Base-by-base conservation (phyloP, 2,113 vertebrate genomes). In the Phaethornis superciliosus region DNA sequence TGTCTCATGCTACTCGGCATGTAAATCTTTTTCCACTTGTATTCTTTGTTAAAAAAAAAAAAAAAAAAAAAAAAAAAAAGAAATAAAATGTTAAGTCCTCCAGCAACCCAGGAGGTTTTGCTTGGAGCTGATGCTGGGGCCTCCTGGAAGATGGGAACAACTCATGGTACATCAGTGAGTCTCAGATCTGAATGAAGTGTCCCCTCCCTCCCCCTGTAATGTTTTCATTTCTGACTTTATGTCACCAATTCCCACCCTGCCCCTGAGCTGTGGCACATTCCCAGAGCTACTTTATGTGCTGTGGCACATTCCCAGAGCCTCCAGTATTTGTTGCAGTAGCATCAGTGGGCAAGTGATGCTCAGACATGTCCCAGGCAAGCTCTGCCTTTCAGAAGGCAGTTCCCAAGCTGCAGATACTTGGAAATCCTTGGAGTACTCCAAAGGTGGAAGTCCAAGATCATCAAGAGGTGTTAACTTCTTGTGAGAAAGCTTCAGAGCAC, bases 211-310 rank as follows among this genome's bases (percentile, higher is more conserved):
- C 47, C n/a, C 12, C 9, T 32, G 33, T 65, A 47, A 65, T 10
- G 9, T 42, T 68, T 42, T 49, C 3, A 15, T 82, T 69, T 79
- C 90, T 85, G 60, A 59, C 59, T 91, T 44, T 16, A n/a, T 27
- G 69, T 81, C 79, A 51, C 27, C 55, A 24, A 4, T 30, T 85
- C 65, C 65, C 54, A 49, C 40, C 59, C 91, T 37, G 49, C 49
- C 10, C n/a, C n/a, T 46, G 47, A 59, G 69, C 55, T 72, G 54
- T 27, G 84, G 72, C 44, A 2, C 21, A 40, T 63, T 84, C 87
- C 76, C 80, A 74, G 76, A 64, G 65, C 88, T 88, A 88, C 88
- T n/a, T n/a, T n/a, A n/a, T n/a, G n/a, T n/a, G 69, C 55, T 72
- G 54, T 27, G 84, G 72, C 44, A 2, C 21, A 40, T 63, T 84